Conservation (phyloP, 2,888 invertebrate genomes). For the Limnephilus lunatus region DNA sequence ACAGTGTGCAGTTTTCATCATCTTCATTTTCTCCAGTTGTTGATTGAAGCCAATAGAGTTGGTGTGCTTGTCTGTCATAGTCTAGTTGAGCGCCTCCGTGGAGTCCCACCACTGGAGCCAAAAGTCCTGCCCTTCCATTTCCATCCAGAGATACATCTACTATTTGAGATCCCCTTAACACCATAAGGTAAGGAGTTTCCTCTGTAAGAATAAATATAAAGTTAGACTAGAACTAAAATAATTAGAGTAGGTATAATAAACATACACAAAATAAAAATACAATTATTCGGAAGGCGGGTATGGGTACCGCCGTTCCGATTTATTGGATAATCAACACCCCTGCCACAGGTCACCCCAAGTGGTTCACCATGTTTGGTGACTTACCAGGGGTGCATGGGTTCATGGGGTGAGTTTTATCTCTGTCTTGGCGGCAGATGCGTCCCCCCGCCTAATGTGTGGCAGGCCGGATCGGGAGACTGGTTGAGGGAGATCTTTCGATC, state of each 20-base stretch:
- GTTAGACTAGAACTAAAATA: conserved; percentile 56
- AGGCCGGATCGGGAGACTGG: too few species aligned
- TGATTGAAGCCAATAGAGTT: conserved; percentile 91
- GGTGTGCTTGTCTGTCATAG: conserved; percentile 91
- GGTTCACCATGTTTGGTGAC: too few species aligned
- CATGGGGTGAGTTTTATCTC: too few species aligned
- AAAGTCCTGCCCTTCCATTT: conserved; percentile 85
- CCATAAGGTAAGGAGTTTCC: conserved; percentile 92
- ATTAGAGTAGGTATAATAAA: not conserved
- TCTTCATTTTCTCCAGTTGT: conserved; percentile 83
- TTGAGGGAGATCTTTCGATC: too few species aligned
- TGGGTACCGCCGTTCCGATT: too few species aligned
- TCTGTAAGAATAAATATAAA: conserved; percentile 74
- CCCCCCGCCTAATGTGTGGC: too few species aligned
- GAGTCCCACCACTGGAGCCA: conserved; percentile 92
- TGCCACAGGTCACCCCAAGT: too few species aligned
- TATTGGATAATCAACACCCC: too few species aligned
- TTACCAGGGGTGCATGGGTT: too few species aligned
- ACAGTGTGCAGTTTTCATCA: conserved; percentile 91
- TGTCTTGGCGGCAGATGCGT: too few species aligned
- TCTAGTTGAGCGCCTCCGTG: conserved; percentile 92
- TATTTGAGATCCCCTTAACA: conserved; percentile 92
- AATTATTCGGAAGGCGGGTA: too few species aligned
- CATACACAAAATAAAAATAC: not conserved
- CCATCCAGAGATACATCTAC: conserved; percentile 89